Evolutionary conservation across 2,888 invertebrate genomes (phyloP).

Genomic region (Augochlorella aurata): DNA sequence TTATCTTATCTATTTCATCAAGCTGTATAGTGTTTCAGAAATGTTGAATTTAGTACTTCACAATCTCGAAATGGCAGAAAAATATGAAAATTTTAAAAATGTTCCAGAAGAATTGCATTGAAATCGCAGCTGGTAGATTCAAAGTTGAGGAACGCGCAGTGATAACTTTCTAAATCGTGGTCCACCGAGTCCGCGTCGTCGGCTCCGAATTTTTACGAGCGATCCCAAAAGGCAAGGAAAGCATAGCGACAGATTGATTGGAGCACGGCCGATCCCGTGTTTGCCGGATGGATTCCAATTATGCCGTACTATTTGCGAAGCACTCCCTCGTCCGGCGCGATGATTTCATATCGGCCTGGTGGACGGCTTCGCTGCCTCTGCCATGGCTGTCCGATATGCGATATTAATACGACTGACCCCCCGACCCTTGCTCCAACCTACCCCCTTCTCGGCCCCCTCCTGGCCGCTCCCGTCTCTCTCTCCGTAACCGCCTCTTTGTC

Average conservation of each 20-base stretch:
- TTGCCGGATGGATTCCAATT: conserved; percentile 80
- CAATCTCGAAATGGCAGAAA: no score
- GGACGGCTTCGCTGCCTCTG: conserved; percentile 59
- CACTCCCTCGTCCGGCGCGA: conserved; percentile 77
- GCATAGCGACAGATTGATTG: conserved; percentile 78
- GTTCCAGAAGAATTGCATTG: no score
- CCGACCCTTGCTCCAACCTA: conserved; percentile 48
- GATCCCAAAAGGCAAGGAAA: conserved; percentile 52
- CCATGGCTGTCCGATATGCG: conserved; percentile 78
- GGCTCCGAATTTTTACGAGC: conserved; percentile 45
- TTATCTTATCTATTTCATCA: no score
- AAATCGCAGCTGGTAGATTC: no score
- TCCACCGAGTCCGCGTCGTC: neutral
- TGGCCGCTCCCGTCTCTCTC: neutral
- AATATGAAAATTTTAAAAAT: no score
- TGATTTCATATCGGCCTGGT: conserved; percentile 77
- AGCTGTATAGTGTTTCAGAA: no score
- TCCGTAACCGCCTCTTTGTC: conserved; percentile 10
- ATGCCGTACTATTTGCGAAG: conserved; percentile 80
- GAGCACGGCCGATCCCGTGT: conserved; percentile 74
- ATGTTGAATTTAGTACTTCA: no score
- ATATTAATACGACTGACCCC: conserved; percentile 80
- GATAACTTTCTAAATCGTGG: no score
- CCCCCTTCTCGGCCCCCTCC: conserved; percentile 56
- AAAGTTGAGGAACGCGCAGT: no score